Evolutionary conservation across 2,113 vertebrate genomes (phyloP), one percentile per base, ranked within the genome.

Genomic region (Calcarius ornatus): DNA sequence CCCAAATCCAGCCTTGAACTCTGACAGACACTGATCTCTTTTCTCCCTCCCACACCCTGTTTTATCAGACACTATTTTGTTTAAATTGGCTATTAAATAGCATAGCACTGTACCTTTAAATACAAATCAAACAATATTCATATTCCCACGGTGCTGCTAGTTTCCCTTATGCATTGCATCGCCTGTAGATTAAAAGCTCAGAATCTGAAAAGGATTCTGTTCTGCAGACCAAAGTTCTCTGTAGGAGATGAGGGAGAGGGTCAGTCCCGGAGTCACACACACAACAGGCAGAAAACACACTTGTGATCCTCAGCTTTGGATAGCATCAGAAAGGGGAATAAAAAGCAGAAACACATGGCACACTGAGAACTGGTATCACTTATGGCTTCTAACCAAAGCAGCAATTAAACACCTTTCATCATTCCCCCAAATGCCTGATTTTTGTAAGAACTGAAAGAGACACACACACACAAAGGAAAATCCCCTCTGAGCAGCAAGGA

Each of bases 261-360:
- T 95, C 97, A 96, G 95, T 96, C 94, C 92, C 88, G 87, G 96
- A 97, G 95, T 97, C 97, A 96, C 94, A 97, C 70, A 97, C 97
- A 97, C 96, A 94, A 91, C 86, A 96, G 93, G 93, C 96, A 97
- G 93, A 98, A 94, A 96, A 97, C 97, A 97, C 96, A 94, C 91
- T 95, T 90, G 94, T 92, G 96, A 94, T 94, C 96, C 91, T 96
- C 88, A 78, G 94, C 95, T 96, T 96, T 92, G 90, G 78, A 92
- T 90, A 94, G 96, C 94, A 97, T 94, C 88, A 89, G 95, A 97
- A 94, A 97, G 90, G 84, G 78, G 84, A 95, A 88, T 93, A 83
- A 95, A 97, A 97, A 96, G 94, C 95, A 97, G 96, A 98, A 94
- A 95, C 97, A 97, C 97, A 98, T 97, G 96, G 95, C 96, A 95